These are phyloP conservation scores for Rhizomys pruinosus DNA, from an alignment of 2,113 vertebrate species.

Conservation along the genomic window DNA sequence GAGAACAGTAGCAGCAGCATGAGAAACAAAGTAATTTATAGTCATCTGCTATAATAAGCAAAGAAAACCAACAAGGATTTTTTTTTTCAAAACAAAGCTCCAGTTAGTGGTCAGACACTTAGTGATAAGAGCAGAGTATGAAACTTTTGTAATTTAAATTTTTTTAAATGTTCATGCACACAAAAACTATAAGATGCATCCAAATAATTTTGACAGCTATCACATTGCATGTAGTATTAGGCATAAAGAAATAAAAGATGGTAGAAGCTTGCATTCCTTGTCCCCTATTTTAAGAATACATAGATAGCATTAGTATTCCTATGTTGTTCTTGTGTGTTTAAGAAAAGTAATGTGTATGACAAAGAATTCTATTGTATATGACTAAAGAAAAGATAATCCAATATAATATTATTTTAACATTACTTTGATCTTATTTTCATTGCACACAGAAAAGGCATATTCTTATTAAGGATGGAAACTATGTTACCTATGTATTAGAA, in stretches of 20 bases:
- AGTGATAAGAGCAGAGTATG: slow-evolving; percentile 19
- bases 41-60: slow-evolving; percentile 54
- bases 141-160: slow-evolving; percentile 58
- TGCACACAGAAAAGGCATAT: slow-evolving; percentile 33
- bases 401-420: neutral
- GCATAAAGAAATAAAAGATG: neutral
- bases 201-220: slow-evolving; percentile 49
- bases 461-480: slow-evolving; percentile 28
- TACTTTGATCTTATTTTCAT: slow-evolving; percentile 38
- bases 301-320: neutral
- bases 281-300: neutral
- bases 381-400: slow-evolving; percentile 15
- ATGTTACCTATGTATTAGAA: slow-evolving; percentile 23
- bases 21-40: slow-evolving; percentile 73
- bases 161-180: neutral
- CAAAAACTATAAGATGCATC: neutral
- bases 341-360: slow-evolving; percentile 42
- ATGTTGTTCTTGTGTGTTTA: neutral
- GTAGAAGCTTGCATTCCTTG: neutral
- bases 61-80: neutral
- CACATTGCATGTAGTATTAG: neutral
- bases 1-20: slow-evolving; percentile 62
- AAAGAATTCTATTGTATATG: slow-evolving; percentile 24
- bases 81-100: neutral
- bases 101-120: slow-evolving; percentile 20